Evolutionary conservation across 2,113 vertebrate genomes (phyloP), one percentile per base, ranked within the genome.

Genomic region (Prinia subflava): DNA sequence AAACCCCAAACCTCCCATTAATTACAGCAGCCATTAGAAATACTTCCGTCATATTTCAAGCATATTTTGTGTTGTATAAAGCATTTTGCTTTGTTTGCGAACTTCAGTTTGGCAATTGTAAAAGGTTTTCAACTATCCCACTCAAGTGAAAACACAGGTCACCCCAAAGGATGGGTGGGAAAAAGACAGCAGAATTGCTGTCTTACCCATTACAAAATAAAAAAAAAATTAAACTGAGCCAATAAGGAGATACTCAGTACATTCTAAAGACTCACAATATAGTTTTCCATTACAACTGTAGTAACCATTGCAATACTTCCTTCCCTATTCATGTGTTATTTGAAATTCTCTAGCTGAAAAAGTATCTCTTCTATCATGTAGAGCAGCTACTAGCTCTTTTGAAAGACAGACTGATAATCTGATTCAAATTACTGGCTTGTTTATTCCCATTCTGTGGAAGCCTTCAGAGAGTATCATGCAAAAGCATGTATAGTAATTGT

Each of bases 191-290:
- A 76, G 30, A 88, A 74, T 16, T 70, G 53, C 13, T 50, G 19
- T 63, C 39, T 53, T 63, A 15, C 3, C 13, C 50, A n/a, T 15
- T 28, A 59, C 9, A 56, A 82, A 94, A 89, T 14, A 73, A 53
- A 94, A 92, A 94, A 92, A 37, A 15, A 57, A 89, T 27, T 4
- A 64, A 88, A 82, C 10, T n/a, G 68, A 84, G 31, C 11, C 23
- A 33, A 28, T 31, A 82, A 87, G 14, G 37, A 92, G n/a, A 87
- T 33, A 49, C 10, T 52, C 50, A 27, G 15, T 11, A 59, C 13
- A 73, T 65, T 39, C 20, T 64, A 41, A 69, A 76, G 31, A 63
- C 23, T 46, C 46, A 59, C 9, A 11, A 24, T 42, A 33, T 3
- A n/a, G 13, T 35, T 39, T 76, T 60, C 15, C 49, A 71, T 64